Evolutionary conservation across 2,888 invertebrate genomes (phyloP), one percentile per base, ranked within the genome.

Genomic region (Brachylomia viminalis): DNA sequence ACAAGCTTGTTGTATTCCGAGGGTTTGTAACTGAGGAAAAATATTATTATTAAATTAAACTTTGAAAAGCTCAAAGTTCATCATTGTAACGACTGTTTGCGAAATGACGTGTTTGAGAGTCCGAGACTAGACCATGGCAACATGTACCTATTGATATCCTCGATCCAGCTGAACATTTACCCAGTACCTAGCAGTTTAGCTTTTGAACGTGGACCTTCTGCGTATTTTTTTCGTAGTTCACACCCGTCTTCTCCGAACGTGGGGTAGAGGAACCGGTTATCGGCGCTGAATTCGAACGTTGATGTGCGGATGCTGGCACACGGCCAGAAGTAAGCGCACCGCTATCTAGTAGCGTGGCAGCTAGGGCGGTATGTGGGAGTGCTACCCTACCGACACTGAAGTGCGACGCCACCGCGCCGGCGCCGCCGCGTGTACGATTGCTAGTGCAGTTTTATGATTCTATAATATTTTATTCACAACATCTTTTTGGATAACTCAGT

Each of bases 231-330:
- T 20, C 5, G n/a, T n/a, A 17, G 38, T 42, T n/a, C 4, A 20
- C 13, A 61, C 45, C 20, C 58, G 17, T 80, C 49, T 77, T 64
- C n/a, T 65, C 3, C 13, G 42, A 73, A 62, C 33, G 54, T 49
- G 33, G 33, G 75, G 77, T 80, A 69, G 56, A 38, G 71, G 72
- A 47, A 64, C 65, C 66, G 45, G 87, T 87, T 85, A 87, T 87
- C 84, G 73, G 73, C 30, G 42, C 27, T 52, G 52, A 69, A 79
- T 68, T 66, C 42, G 38, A 77, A 71, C 71, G 42, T 62, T 75
- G 74, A 70, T 58, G 76, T 74, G 79, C 47, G 84, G 80, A 75
- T 72, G 75, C 67, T 78, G 81, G 82, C 84, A 62, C 27, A 15
- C 11, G 62, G 85, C 84, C 85, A 84, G 66, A 8, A 77, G 69